Conservation (phyloP, 2,888 invertebrate species). For the Ischnura elegans region DNA sequence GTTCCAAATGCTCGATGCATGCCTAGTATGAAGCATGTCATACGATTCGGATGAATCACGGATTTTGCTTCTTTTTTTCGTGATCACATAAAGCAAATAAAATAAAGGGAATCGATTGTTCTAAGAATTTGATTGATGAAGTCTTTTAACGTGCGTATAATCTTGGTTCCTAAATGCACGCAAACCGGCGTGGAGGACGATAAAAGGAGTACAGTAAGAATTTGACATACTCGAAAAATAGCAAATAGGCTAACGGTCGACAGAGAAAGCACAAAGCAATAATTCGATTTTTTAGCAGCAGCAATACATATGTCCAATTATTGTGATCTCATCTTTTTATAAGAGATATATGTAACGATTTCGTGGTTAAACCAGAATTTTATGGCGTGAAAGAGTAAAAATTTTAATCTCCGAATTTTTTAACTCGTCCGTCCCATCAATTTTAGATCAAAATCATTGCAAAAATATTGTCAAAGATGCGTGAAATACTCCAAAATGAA, state of each 20-base stretch:
- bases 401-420: too few relatives aligned
- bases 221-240: background rate
- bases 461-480: too few relatives aligned
- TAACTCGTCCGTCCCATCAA: too few relatives aligned
- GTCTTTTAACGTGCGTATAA: background rate
- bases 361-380: too few relatives aligned
- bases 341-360: too few relatives aligned
- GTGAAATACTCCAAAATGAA: background rate
- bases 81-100: background rate
- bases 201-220: background rate
- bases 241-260: background rate
- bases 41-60: background rate
- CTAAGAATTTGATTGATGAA: background rate
- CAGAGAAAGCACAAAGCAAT: background rate
- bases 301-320: too few relatives aligned
- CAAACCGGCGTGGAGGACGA: background rate
- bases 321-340: too few relatives aligned
- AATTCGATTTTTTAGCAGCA: too few relatives aligned
- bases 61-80: too few relatives aligned
- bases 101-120: background rate
- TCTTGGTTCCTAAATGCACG: background rate
- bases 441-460: too few relatives aligned
- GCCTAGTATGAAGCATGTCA: background rate
- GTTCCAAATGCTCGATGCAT: background rate
- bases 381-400: too few relatives aligned